phyloP scores from a whole-genome alignment of 2,113 vertebrate genomes.

The Rhynchopsitta pachyrhyncha region DNA sequence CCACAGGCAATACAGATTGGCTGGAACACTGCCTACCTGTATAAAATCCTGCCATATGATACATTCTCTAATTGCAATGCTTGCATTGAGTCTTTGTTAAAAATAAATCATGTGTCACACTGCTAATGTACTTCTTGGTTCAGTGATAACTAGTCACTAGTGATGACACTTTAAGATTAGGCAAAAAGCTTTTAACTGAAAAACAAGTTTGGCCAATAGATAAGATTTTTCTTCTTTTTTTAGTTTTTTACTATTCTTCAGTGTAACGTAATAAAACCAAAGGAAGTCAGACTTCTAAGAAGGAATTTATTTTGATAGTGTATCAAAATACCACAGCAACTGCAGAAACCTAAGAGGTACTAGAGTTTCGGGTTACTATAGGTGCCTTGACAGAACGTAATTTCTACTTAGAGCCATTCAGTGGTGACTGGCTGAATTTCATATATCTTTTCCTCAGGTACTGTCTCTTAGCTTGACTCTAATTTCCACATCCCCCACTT shows the following conservation, averaged over 20 bases:
- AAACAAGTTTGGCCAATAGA: not conserved
- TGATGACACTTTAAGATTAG: not conserved
- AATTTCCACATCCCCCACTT: not conserved
- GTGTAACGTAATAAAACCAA: not conserved
- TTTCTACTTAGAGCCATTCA: not conserved
- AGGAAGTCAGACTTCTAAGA: not conserved
- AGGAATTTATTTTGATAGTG: not conserved
- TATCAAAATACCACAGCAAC: not conserved
- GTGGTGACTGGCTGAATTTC: not conserved
- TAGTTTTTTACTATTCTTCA: not conserved
- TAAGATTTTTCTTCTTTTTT: not conserved
- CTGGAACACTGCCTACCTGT: not conserved
- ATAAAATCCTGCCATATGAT: not conserved
- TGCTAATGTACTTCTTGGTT: not conserved
- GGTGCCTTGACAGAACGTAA: not conserved
- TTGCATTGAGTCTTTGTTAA: not conserved
- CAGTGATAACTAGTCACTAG: not conserved
- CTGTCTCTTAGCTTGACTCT: not conserved
- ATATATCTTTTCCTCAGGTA: not conserved
- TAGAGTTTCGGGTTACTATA: not conserved
- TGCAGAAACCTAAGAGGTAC: not conserved
- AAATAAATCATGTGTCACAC: not conserved
- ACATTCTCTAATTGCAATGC: not conserved
- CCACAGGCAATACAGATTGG: not conserved
- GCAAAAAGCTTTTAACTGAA: not conserved